Conservation (phyloP, 2,888 invertebrate species). For the Napeogenes inachia region DNA sequence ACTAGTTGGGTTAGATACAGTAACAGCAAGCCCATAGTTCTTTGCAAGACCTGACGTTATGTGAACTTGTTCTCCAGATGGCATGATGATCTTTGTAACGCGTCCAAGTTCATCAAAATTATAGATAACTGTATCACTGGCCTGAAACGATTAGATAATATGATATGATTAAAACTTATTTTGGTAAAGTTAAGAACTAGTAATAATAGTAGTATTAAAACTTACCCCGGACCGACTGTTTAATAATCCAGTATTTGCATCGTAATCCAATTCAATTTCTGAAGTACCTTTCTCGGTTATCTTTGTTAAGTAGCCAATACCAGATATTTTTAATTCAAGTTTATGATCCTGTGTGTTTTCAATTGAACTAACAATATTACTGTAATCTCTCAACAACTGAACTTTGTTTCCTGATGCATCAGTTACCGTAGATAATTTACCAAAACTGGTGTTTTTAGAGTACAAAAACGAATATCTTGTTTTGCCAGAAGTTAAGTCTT, state of each 20-base stretch:
- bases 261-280: conserved; percentile 93
- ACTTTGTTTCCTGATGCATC: conserved; percentile 96
- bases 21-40: conserved; percentile 85
- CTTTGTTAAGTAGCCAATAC: conserved; percentile 92
- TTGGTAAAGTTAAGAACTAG: conserved; percentile 2
- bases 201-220: conserved; percentile 27
- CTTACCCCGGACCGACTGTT: conserved; percentile 88
- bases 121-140: conserved; percentile 92
- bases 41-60: conserved; percentile 87
- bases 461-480: conserved; percentile 97
- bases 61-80: conserved; percentile 92
- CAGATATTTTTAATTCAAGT: conserved; percentile 93
- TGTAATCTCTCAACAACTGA: conserved; percentile 93
- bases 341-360: conserved; percentile 97
- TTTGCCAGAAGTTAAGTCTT: conserved; percentile 96
- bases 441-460: conserved; percentile 97
- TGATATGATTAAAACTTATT: conserved; percentile 13
- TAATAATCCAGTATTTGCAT: conserved; percentile 90
- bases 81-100: conserved; percentile 89
- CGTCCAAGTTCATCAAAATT: conserved; percentile 94
- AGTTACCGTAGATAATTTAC: conserved; percentile 94
- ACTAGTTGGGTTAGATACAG: conserved; percentile 79
- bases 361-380: conserved; percentile 93
- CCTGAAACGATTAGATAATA: conserved; percentile 65
- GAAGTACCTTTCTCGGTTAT: conserved; percentile 92